Evolutionary conservation across 2,888 invertebrate genomes (phyloP).

Genomic region (Sinotaia quadrata): DNA sequence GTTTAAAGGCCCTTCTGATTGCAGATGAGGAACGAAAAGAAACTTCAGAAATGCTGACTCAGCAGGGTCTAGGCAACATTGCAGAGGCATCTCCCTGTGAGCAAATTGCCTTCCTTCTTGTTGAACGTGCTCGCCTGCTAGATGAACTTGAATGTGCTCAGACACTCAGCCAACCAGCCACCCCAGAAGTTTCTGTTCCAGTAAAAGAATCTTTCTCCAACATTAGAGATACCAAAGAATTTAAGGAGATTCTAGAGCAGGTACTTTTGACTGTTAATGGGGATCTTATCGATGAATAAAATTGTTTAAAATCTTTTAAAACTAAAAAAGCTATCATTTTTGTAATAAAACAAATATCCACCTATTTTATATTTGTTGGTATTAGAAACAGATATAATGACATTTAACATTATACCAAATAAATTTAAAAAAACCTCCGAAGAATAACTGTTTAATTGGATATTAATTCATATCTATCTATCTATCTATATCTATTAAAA

Average conservation of each 20-base stretch:
- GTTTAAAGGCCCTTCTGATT: conserved; percentile 7
- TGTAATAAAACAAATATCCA: too few relatives aligned
- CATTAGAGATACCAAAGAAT: conserved; percentile 47
- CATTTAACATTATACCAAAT: too few relatives aligned
- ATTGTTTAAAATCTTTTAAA: too few relatives aligned
- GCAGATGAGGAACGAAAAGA: conserved; percentile 55
- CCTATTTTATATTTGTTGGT: too few relatives aligned
- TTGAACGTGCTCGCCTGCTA: conserved; percentile 72
- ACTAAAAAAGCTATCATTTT: too few relatives aligned
- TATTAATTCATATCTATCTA: too few relatives aligned
- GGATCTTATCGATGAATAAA: too few relatives aligned
- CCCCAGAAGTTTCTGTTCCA: conserved; percentile 28
- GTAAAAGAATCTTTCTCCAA: conserved; percentile 43
- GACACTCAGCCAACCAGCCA: conserved; percentile 19
- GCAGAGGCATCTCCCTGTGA: conserved; percentile 71
- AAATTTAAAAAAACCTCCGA: too few relatives aligned
- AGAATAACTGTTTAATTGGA: too few relatives aligned
- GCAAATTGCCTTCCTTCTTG: conserved; percentile 73
- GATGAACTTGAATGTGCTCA: conserved; percentile 72
- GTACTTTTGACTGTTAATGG: too few relatives aligned
- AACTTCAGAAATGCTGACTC: conserved; percentile 69
- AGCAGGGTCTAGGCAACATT: conserved; percentile 72
- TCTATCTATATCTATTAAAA: too few relatives aligned
- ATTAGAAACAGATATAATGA: too few relatives aligned
- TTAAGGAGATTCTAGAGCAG: conserved; percentile 66